phyloP scores from a whole-genome alignment of 2,797 vertebrate genomes.

The Sciurus carolinensis region DNA sequence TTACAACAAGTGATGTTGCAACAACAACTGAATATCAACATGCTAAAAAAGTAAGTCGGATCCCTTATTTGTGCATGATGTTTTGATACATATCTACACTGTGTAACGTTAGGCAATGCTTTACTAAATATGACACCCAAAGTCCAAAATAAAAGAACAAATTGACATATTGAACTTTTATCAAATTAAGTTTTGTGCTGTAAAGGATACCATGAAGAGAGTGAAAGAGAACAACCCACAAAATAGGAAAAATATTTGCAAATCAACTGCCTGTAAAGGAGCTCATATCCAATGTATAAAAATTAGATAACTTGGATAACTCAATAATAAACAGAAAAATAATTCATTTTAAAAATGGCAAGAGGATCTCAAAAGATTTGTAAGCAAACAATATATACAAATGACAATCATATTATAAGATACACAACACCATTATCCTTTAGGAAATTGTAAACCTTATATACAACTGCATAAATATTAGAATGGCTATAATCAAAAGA shows the following conservation, averaged over 20 bases:
- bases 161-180: neutral
- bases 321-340: neutral
- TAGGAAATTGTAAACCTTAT: neutral
- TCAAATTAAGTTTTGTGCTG: neutral
- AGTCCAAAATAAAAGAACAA: neutral
- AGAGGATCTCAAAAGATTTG: neutral
- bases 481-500: neutral
- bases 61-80: neutral
- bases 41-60: neutral
- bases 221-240: neutral
- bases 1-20: neutral
- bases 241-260: neutral
- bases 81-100: neutral
- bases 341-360: neutral
- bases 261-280: neutral
- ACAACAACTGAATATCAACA: neutral
- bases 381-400: neutral
- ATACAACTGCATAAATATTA: neutral
- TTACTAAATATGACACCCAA: neutral
- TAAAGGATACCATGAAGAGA: neutral
- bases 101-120: neutral
- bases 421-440: neutral
- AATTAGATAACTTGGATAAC: neutral
- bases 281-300: neutral
- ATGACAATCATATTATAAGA: neutral